phyloP scores from a whole-genome alignment of 2,113 vertebrate species.

The Carollia perspicillata region DNA sequence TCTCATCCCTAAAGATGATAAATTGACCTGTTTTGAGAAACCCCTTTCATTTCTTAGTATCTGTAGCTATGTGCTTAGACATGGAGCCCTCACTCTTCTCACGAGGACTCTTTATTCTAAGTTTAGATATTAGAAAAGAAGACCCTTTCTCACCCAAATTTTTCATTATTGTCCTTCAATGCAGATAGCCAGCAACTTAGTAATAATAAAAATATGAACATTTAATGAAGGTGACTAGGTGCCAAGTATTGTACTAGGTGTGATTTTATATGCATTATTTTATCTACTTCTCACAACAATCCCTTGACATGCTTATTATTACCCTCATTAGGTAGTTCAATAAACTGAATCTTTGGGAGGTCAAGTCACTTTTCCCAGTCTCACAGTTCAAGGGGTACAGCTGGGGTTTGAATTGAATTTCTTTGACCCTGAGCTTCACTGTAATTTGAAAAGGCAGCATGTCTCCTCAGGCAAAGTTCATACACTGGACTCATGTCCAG shows the following conservation, averaged over 20 bases:
- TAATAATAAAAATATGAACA: not conserved
- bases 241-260: not conserved
- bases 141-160: not conserved
- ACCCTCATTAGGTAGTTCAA: not conserved
- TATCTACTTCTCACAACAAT: not conserved
- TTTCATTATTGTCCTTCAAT: not conserved
- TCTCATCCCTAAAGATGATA: not conserved
- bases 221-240: not conserved
- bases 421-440: not conserved
- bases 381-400: not conserved
- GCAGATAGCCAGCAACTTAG: not conserved
- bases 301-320: not conserved
- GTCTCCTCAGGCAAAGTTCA: not conserved
- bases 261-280: not conserved
- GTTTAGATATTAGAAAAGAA: not conserved
- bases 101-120: not conserved
- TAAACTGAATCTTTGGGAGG: not conserved
- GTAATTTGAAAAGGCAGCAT: not conserved
- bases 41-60: not conserved
- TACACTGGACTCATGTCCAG: not conserved
- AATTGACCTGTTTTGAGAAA: not conserved
- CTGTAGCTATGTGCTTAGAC: not conserved
- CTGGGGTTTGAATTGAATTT: not conserved
- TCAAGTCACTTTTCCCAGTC: not conserved
- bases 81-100: not conserved